Evolutionary conservation across 2,797 vertebrate genomes (phyloP).

Genomic region (Acrossocheilus wenchowensis): DNA sequence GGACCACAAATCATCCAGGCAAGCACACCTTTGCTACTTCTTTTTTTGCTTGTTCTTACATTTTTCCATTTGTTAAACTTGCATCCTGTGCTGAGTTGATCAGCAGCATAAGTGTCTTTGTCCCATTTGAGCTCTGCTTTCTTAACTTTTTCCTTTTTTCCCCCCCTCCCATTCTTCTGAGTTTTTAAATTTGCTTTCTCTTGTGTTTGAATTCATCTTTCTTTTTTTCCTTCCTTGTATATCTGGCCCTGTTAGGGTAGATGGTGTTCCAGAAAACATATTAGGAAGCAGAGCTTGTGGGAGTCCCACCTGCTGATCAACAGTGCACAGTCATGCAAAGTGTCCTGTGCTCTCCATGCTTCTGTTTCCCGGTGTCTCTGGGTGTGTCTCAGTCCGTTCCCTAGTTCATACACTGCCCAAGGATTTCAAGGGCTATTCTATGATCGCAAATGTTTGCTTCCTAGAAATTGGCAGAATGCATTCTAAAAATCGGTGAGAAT

Average conservation of each 20-base stretch:
- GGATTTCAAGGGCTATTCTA: neutral
- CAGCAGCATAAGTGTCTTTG: conserved; percentile 70
- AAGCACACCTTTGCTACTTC: conserved; percentile 64
- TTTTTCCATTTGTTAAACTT: conserved; percentile 75
- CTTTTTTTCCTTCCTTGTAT: neutral
- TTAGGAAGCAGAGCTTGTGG: conserved; percentile 7
- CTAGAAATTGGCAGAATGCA: neutral
- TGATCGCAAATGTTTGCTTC: neutral
- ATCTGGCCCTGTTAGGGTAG: neutral
- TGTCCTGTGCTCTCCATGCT: conserved; percentile 74
- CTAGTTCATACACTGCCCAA: neutral
- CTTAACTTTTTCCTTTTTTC: neutral
- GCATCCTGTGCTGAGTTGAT: conserved; percentile 89
- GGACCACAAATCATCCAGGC: conserved; percentile 82
- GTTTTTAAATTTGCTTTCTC: neutral
- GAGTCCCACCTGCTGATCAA: conserved; percentile 64
- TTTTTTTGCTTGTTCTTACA: conserved; percentile 70
- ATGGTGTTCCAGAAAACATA: neutral
- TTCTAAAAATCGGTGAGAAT: neutral
- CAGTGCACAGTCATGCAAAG: conserved; percentile 79
- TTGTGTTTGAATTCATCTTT: neutral
- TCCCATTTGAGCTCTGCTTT: neutral
- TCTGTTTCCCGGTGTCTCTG: conserved; percentile 61
- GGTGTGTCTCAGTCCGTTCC: conserved; percentile 28
- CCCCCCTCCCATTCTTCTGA: neutral